Evolutionary conservation across 1,140 invertebrate genomes (phyloP).

Genomic region (Thalassaphorura encarpata): DNA sequence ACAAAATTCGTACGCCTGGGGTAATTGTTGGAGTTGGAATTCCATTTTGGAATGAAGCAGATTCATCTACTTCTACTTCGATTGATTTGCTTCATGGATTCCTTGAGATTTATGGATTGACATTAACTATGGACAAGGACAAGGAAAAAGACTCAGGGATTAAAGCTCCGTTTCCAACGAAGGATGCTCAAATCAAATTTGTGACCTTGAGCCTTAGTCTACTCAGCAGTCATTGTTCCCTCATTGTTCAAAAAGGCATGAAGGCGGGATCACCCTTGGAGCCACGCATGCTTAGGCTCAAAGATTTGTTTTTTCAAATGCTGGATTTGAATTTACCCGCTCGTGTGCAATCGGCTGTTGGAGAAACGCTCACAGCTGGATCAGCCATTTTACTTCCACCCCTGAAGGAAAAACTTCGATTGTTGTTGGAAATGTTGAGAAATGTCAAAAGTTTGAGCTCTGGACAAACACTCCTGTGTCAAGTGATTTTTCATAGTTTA

Average conservation of each 20-base stretch:
- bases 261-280: background rate
- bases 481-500: slow-evolving; percentile 51
- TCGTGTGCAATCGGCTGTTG: slow-evolving; percentile 45
- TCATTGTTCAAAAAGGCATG: slow-evolving; percentile 39
- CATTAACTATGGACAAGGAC: too few relatives aligned
- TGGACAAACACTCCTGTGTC: slow-evolving; percentile 52
- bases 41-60: too few relatives aligned
- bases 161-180: slow-evolving; percentile 21
- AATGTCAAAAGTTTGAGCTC: slow-evolving; percentile 46
- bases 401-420: slow-evolving; percentile 48
- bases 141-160: slow-evolving; percentile 15
- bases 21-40: too few relatives aligned
- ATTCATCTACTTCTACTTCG: too few relatives aligned
- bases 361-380: slow-evolving; percentile 49
- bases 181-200: slow-evolving; percentile 48
- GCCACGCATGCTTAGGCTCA: slow-evolving; percentile 13
- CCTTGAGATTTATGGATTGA: too few relatives aligned
- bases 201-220: slow-evolving; percentile 49
- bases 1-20: too few relatives aligned
- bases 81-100: too few relatives aligned
- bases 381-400: slow-evolving; percentile 50
- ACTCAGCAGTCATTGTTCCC: slow-evolving; percentile 50
- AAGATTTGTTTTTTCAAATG: slow-evolving; percentile 35
- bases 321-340: slow-evolving; percentile 49
- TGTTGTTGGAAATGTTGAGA: slow-evolving; percentile 49